Evolutionary conservation across 2,888 invertebrate genomes (phyloP).

Genomic region (Hypomecis atomaria): DNA sequence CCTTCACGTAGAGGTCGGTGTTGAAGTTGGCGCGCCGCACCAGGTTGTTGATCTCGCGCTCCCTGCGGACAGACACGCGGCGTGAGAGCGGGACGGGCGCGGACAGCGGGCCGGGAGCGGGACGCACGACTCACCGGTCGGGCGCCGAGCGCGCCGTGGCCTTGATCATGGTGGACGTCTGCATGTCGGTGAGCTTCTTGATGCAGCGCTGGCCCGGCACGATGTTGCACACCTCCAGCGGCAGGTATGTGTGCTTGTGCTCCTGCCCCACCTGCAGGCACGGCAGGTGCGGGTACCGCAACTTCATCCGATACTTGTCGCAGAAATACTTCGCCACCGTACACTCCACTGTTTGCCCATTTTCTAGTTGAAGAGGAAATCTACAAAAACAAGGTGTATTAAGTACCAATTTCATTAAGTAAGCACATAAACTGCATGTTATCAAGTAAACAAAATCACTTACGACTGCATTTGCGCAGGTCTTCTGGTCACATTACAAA

Average conservation of each 20-base stretch:
- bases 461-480: constrained; percentile 99
- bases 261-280: constrained; percentile 99
- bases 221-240: constrained; percentile 99
- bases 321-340: constrained; percentile 99
- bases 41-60: constrained; percentile 99
- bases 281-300: constrained; percentile 98
- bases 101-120: not conserved
- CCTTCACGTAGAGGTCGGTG: constrained; percentile 99
- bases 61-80: constrained; percentile 76
- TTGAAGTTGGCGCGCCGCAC: constrained; percentile 99
- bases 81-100: constrained; percentile 3
- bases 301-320: constrained; percentile 99
- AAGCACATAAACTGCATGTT: too few relatives aligned
- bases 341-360: constrained; percentile 99
- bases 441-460: constrained; percentile 65
- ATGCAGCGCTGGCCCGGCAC: constrained; percentile 99
- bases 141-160: constrained; percentile 99
- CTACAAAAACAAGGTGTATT: constrained; percentile 72
- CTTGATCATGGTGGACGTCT: constrained; percentile 99
- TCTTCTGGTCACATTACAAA: constrained; percentile 99
- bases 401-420: not conserved
- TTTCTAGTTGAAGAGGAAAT: constrained; percentile 99
- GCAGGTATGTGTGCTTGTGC: constrained; percentile 99
- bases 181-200: constrained; percentile 99
- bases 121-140: constrained; percentile 75